Base-by-base conservation (phyloP, 1,140 invertebrate species). In the Saccostrea cuccullata region DNA sequence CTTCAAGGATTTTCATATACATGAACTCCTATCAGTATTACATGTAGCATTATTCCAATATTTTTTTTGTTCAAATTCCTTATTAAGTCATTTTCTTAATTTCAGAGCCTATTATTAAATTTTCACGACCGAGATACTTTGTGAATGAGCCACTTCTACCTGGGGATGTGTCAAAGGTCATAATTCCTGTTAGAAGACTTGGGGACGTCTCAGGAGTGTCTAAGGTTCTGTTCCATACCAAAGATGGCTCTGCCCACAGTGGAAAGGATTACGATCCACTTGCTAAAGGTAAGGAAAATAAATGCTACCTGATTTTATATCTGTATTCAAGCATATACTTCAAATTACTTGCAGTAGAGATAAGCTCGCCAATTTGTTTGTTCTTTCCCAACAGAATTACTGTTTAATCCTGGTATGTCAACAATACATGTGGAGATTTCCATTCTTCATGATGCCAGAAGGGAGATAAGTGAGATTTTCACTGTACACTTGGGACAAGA, bases 181-280 rank as follows among this genome's bases (percentile, higher is more conserved):
- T 91, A 64, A 90, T 96, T 17, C 92, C 94, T 23, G 93, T 96
- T 0, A 88, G 95, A 12, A 91, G 95, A 47, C 87, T 90, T 1
- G 95, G 95, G 17, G 95, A 96, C 90, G 88, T 94, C 13, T 94
- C 94, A 13, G 91, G 93, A 85, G 93, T 92, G 3, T 94, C 94
- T 5, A 91, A 93, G 30, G 93, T 96, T 20, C 89, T 93, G 60
- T 92, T 95, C n/a, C 92, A 94, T 84, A 95, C 95, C 2, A 94
- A 94, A 85, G 95, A 95, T 92, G 95, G 94, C 9, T 94, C 95
- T 36, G 95, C 95, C 47, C 91, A 92, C 67, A 92, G 95, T 70
- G 95, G 94, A 15, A 91, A 91, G 55, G 95, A 96, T 91, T 96
- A 95, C 88, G 91, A 94, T 84, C 92, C 93, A 3, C 91, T 95